Base-by-base conservation (phyloP, 2,888 invertebrate species). In the Gerris lacustris region DNA sequence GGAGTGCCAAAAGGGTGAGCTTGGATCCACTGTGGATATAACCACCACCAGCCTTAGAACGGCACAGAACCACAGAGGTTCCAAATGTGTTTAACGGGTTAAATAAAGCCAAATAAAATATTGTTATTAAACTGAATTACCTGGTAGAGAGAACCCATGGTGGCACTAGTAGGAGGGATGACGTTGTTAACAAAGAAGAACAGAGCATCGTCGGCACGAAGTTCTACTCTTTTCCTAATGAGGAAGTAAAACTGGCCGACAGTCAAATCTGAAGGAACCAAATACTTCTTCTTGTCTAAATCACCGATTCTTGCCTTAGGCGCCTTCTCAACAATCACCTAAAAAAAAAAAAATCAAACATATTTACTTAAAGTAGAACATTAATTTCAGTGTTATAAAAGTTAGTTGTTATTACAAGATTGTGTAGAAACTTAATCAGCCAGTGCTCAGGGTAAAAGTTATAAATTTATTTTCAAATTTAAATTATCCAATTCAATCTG, bases 121-220 rank as follows among this genome's bases (percentile, higher is more conserved):
- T n/a, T n/a, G n/a, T n/a, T n/a, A 31, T 31, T 31, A 31, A 31
- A 31, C 2, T 31, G 31, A 31, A 31, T 31, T 31, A 87, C 91
- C 86, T 95, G 94, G 80, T 96, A 96, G 44, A 96, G 86, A 69
- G 93, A 89, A 74, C 96, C 96, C 94, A 96, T 96, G 67, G 96
- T 96, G 73, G 94, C 93, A 77, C 93, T 93, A 76, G 95, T 96
- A 73, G 95, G 95, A 76, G 96, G 96, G 83, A 96, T 95, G 76
- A 91, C 92, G 82, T 96, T 96, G 84, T 96, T 95, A 73, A 96
- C 95, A 80, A 97, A 96, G 85, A 96, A 96, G 84, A 96, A 96
- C 70, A 96, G 85, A 69, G 96, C 95, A 81, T 96, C 96, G 80
- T 96, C 96, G 6, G 96, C 92, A 77, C 94, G 87, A 77, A 96